phyloP scores from a whole-genome alignment of 2,888 invertebrate species.

The Netelia fuscicornis region DNA sequence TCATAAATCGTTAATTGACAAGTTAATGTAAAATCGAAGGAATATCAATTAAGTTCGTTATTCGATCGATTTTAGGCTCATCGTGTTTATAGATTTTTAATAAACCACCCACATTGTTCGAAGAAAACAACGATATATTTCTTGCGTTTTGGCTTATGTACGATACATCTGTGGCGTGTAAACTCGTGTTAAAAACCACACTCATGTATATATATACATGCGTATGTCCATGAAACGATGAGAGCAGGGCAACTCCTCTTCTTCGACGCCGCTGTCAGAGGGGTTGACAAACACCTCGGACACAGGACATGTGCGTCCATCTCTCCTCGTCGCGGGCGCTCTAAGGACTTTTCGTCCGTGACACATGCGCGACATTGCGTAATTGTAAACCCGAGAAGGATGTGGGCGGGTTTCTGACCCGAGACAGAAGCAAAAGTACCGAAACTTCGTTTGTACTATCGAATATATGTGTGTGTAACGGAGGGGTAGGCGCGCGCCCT shows the following conservation, averaged over 20 bases:
- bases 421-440: constrained; percentile 69
- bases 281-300: constrained; percentile 54
- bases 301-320: constrained; percentile 69
- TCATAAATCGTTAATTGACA: not conserved
- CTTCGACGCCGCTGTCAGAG: constrained; percentile 17
- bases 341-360: constrained; percentile 53
- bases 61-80: not conserved
- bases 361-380: constrained; percentile 79
- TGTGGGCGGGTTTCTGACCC: constrained; percentile 78
- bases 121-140: constrained; percentile 49
- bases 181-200: constrained; percentile 12
- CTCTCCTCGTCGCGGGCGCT: constrained; percentile 44
- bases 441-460: constrained; percentile 60
- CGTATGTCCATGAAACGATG: not conserved
- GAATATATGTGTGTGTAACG: constrained; percentile 42
- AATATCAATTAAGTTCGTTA: not conserved
- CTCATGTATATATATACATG: not conserved
- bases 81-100: not conserved
- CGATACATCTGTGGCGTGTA: constrained; percentile 47
- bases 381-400: constrained; percentile 81
- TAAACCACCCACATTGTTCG: constrained; percentile 55
- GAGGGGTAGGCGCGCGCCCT: constrained; percentile 31
- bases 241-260: constrained; percentile 32
- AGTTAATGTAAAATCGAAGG: not conserved
- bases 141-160: constrained; percentile 27